Percentiles rank a stretch among this genome's conserved stretches.
Conservation (phyloP, 2,113 vertebrate species). For the Mionectes macconnelli region DNA sequence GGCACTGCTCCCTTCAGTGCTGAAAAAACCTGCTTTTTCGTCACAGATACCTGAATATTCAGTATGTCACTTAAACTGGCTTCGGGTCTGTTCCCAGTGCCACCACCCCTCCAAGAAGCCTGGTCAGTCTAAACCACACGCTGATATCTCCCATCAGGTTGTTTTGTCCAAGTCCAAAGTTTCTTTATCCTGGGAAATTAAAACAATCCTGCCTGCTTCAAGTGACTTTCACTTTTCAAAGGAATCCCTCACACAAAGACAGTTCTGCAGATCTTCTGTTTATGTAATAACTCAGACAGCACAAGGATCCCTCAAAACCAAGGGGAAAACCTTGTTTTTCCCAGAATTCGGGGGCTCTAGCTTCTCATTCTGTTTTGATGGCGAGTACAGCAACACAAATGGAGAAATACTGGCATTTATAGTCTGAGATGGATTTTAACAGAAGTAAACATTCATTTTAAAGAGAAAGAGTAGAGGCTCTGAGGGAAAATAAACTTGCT, state of each 20-base stretch:
- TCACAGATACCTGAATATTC: background rate
- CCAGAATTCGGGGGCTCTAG: background rate
- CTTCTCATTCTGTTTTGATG: background rate
- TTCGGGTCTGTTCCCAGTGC: fast-evolving
- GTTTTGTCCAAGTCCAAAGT: background rate
- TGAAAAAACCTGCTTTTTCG: background rate
- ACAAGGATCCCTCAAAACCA: too few species aligned
- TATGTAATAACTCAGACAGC: fast-evolving
- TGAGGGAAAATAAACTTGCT: background rate
- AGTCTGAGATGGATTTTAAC: background rate
- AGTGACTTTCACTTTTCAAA: background rate
- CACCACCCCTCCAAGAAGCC: background rate
- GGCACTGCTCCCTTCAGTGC: background rate
- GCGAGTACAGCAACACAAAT: background rate
- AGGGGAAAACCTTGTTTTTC: fast-evolving
- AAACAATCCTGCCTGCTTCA: background rate
- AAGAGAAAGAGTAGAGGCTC: background rate
- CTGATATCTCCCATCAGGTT: background rate
- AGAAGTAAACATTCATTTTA: background rate
- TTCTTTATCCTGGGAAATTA: background rate
- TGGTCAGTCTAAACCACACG: fast-evolving
- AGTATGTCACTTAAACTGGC: background rate
- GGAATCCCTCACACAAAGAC: background rate
- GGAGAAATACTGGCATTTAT: background rate
- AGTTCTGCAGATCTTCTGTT: background rate